Evolutionary conservation across 2,113 vertebrate genomes (phyloP), one percentile per base, ranked within the genome.

Genomic region (Pandion haliaetus): DNA sequence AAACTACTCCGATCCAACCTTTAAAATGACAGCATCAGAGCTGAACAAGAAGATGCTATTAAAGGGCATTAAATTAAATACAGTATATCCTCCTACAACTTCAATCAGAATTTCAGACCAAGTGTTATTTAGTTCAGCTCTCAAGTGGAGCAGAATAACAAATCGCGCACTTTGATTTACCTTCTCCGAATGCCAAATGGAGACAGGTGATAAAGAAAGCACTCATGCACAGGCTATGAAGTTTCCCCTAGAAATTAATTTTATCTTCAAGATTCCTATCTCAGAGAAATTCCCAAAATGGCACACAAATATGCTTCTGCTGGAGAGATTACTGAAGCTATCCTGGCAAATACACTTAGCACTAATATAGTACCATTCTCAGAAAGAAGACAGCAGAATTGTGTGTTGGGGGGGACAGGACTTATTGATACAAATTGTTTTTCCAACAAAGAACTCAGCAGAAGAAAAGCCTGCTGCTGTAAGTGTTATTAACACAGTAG

Each of bases 161-260:
- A 99, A 99, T 99, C 98, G 95, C 66, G 84, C 97, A 98, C 98
- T 98, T 98, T 98, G 98, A 99, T 99, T 99, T 99, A 99, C 98
- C 98, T 98, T 99, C 98, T 98, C 97, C 98, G 98, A 98, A 99
- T 98, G 98, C 98, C 99, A 98, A 98, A 98, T 99, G 98, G 98
- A 99, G 98, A 98, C 98, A 99, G 98, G 98, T 99, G 99, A 99
- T 99, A 99, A 99, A 99, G 98, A 98, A 98, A 97, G 98, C 98
- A 97, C 98, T 99, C 98, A 98, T 98, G 98, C 98, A 99, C 98
- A 98, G 98, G 98, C 98, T 99, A 98, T 99, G 98, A 99, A 99
- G 99, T 99, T 99, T 98, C 98, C 98, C 97, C 98, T 98, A 98
- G 98, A 99, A 99, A 99, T 99, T 99, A 99, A 99, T 99, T 99